phyloP scores from a whole-genome alignment of 2,113 vertebrate genomes.

The Anser cygnoides region DNA sequence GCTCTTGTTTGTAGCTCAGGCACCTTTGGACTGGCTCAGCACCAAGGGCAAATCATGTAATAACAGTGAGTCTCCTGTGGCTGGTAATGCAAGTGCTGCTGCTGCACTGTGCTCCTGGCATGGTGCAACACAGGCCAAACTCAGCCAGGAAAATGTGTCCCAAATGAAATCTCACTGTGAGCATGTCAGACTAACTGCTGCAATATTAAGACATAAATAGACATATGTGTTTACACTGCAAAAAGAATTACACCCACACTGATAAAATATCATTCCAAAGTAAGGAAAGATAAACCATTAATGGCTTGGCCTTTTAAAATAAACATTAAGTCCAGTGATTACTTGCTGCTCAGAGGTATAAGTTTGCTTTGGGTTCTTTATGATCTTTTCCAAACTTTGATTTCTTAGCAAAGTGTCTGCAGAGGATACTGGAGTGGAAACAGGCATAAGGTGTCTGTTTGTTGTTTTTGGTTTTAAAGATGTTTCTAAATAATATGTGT shows the following conservation, averaged over 20 bases:
- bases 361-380: neutral
- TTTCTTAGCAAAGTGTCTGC: neutral
- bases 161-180: neutral
- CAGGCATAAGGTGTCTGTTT: neutral
- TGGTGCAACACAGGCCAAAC: accelerated
- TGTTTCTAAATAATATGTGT: neutral
- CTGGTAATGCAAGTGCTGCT: neutral
- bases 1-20: neutral
- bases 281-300: neutral
- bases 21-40: neutral
- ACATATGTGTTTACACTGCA: neutral
- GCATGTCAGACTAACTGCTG: neutral
- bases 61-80: neutral
- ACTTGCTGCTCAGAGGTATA: neutral
- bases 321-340: neutral
- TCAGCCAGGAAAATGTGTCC: neutral
- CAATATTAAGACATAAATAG: neutral
- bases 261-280: neutral
- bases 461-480: neutral
- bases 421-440: neutral
- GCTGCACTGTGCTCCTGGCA: neutral
- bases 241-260: neutral
- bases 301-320: neutral
- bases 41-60: neutral
- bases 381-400: neutral